A percentile compares a stretch with the other conserved stretches of the same genome.
These are phyloP conservation scores for Nesometra sesokonis DNA, from an alignment of 35 echinoderm and acorn worm genomes.

Conservation along the genomic window DNA sequence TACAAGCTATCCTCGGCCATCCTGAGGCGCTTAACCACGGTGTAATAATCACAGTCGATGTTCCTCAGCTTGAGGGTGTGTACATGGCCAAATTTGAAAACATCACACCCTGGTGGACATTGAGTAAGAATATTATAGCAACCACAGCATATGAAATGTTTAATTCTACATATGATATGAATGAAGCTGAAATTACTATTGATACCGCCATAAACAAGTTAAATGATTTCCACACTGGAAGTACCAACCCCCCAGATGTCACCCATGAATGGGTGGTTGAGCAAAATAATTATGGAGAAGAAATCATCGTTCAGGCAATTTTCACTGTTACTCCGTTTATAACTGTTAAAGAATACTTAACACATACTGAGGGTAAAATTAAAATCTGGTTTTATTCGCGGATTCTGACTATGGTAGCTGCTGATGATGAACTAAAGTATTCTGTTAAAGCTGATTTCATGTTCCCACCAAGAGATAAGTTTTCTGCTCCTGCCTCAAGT, in stretches of 20 bases:
- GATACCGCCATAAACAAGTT: not conserved
- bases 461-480: slow-evolving; percentile 1
- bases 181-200: slow-evolving; percentile 1
- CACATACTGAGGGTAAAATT: not conserved
- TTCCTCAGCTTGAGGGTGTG: not conserved
- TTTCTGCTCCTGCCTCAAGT: not conserved
- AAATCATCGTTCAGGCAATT: slow-evolving; percentile 7
- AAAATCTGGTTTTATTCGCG: slow-evolving; percentile 27
- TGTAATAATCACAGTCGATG: slow-evolving; percentile 12
- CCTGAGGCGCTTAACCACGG: slow-evolving; percentile 39
- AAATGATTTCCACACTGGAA: not conserved
- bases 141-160: not conserved
- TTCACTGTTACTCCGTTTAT: slow-evolving; percentile 32
- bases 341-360: not conserved
- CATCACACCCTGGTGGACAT: slow-evolving; percentile 10
- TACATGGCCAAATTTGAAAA: slow-evolving; percentile 38
- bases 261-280: not conserved
- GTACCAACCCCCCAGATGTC: not conserved
- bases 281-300: not conserved
- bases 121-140: slow-evolving; percentile 13
- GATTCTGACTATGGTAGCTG: slow-evolving; percentile 19
- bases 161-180: slow-evolving; percentile 27
- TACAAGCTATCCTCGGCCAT: not conserved
- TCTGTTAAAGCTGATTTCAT: slow-evolving; percentile 3
- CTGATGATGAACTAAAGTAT: slow-evolving; percentile 18